These are phyloP conservation scores for Hipparchia sbordonii DNA, from an alignment of 2,888 invertebrate species.

Conservation along the genomic window DNA sequence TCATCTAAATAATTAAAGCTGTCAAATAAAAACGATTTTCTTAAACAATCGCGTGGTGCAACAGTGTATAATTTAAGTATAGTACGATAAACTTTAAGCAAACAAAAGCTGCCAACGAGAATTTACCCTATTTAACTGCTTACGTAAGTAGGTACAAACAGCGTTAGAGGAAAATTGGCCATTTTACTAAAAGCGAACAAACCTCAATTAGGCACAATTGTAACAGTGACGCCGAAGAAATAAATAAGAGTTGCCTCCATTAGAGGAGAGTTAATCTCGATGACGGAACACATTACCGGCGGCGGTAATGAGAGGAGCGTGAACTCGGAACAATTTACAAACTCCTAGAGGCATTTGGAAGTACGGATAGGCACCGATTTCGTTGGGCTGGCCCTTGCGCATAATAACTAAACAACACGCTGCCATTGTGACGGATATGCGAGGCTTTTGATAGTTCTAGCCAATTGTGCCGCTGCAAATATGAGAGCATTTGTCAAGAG, in stretches of 20 bases:
- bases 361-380: constrained; percentile 46
- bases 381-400: constrained; percentile 44
- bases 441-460: constrained; percentile 38
- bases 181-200: constrained; percentile 79
- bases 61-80: not conserved
- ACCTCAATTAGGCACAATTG: constrained; percentile 78
- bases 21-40: too few species aligned
- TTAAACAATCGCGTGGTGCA: not conserved
- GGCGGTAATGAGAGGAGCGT: constrained; percentile 73
- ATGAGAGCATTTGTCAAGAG: constrained; percentile 17
- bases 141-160: constrained; percentile 53
- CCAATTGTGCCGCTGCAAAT: constrained; percentile 24
- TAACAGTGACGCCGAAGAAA: constrained; percentile 75
- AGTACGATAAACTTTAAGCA: constrained; percentile 28
- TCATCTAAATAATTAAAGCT: too few species aligned
- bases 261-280: constrained; percentile 78
- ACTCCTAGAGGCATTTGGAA: constrained; percentile 71
- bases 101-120: constrained; percentile 49
- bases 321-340: constrained; percentile 74
- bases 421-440: constrained; percentile 48
- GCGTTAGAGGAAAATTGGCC: constrained; percentile 73
- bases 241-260: constrained; percentile 69
- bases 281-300: constrained; percentile 79
- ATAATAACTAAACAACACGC: constrained; percentile 49
- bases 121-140: constrained; percentile 54